Evolutionary conservation across 2,888 invertebrate species (phyloP).

Genomic region (Drosophila monieri): DNA sequence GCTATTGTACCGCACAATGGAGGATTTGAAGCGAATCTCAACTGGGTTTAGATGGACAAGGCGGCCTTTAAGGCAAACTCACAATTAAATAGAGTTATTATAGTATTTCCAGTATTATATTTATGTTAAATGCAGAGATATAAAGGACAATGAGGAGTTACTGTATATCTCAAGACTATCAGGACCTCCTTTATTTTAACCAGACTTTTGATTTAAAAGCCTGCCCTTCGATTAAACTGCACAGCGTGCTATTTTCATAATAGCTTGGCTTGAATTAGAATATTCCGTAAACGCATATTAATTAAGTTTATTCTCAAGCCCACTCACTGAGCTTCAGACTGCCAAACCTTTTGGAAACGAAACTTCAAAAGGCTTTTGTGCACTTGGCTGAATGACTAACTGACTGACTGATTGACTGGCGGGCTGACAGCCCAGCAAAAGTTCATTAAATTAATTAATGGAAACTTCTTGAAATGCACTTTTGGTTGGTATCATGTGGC

Average conservation of each 20-base stretch:
- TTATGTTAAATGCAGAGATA: too few species aligned
- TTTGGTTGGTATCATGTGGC: slow-evolving; percentile 26
- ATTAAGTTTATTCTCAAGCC: slow-evolving; percentile 8
- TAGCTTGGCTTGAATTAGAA: background rate
- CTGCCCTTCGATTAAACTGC: background rate
- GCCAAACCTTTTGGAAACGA: slow-evolving; percentile 14
- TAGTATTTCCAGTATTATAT: too few species aligned
- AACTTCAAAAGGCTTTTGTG: slow-evolving; percentile 34
- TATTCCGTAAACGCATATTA: slow-evolving; percentile 8
- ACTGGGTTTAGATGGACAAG: background rate
- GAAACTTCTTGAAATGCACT: slow-evolving; percentile 25
- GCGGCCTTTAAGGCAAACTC: background rate
- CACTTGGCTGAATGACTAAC: slow-evolving; percentile 21
- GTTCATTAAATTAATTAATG: slow-evolving; percentile 42
- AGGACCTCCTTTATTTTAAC: background rate
- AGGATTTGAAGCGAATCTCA: background rate
- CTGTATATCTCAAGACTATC: background rate
- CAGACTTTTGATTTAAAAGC: background rate
- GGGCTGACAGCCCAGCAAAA: slow-evolving; percentile 19
- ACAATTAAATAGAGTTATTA: background rate
- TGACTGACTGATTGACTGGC: slow-evolving; percentile 17
- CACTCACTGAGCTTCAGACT: slow-evolving; percentile 7
- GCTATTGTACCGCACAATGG: slow-evolving; percentile 9
- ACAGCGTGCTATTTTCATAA: background rate
- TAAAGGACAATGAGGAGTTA: background rate